Percentiles rank a stretch among this genome's conserved stretches.
Conservation (phyloP, 2,888 invertebrate genomes). For the Parnassius apollo region DNA sequence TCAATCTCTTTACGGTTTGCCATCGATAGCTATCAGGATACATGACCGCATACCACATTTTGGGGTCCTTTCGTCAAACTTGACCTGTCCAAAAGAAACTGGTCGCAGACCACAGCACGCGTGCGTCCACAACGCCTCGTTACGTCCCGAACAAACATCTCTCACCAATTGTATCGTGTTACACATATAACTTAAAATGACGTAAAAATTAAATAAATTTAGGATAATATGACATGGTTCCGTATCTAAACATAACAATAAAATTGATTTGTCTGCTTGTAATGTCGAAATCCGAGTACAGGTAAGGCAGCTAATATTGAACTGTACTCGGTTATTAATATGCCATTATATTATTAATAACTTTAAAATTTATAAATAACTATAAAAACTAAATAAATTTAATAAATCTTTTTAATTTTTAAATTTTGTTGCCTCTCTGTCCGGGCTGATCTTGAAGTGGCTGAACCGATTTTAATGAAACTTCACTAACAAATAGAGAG, state of each 20-base stretch:
- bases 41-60: conserved; percentile 11
- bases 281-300: too few relatives aligned
- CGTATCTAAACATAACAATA: conserved; percentile 1
- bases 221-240: background rate
- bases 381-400: too few relatives aligned
- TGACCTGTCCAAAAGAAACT: conserved; percentile 4
- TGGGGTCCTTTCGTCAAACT: background rate
- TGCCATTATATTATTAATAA: too few relatives aligned
- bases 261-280: too few relatives aligned
- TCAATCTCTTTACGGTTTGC: conserved; percentile 3
- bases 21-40: background rate
- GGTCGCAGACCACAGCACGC: conserved; percentile 7
- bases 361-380: too few relatives aligned
- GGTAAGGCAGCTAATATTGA: too few relatives aligned
- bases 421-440: too few relatives aligned
- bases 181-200: conserved; percentile 11
- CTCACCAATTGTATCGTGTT: conserved; percentile 15
- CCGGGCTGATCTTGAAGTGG: too few relatives aligned
- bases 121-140: conserved; percentile 1
- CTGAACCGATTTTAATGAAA: too few relatives aligned
- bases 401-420: too few relatives aligned
- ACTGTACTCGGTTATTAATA: too few relatives aligned
- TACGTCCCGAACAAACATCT: conserved; percentile 14
- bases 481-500: too few relatives aligned
- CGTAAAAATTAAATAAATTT: conserved; percentile 8